Conservation (phyloP, 2,797 vertebrate genomes). For the Scleropages formosus region DNA sequence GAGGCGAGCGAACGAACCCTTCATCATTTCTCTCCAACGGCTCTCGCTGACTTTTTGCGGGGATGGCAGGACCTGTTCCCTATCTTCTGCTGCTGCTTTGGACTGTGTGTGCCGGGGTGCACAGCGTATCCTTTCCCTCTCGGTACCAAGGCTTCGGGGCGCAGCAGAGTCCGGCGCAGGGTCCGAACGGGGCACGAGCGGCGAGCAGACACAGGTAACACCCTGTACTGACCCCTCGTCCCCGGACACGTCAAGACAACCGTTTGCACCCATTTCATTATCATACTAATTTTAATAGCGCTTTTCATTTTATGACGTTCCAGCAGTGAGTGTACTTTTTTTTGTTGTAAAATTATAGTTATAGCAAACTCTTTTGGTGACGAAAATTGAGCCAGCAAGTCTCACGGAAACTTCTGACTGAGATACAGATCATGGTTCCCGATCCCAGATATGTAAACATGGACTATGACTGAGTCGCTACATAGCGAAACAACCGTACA, state of each 20-base stretch:
- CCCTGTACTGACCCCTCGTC: not conserved
- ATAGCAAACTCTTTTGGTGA: no score
- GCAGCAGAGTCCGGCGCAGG: slow-evolving; percentile 33
- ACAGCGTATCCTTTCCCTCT: slow-evolving; percentile 35
- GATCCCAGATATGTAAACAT: no score
- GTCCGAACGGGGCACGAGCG: slow-evolving; percentile 51
- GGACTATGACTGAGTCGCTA: no score
- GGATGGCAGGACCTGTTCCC: slow-evolving; percentile 24
- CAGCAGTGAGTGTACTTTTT: no score
- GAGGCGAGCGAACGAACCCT: not conserved
- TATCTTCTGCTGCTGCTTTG: slow-evolving; percentile 28
- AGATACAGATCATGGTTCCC: not conserved
- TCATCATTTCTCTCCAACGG: not conserved
- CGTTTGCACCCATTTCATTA: no score
- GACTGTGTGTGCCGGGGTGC: slow-evolving; percentile 1
- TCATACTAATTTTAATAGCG: no score
- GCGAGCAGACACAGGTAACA: slow-evolving; percentile 73
- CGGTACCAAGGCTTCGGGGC: slow-evolving; percentile 37
- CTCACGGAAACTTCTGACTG: no score
- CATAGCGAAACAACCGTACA: no score
- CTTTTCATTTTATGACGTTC: no score
- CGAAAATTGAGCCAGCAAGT: no score
- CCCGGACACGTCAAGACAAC: not conserved
- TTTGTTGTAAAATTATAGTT: no score
- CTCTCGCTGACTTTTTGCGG: not conserved